These are phyloP conservation scores for Brachionus calyciflorus DNA, from an alignment of 1,140 invertebrate species.

Conservation along the genomic window DNA sequence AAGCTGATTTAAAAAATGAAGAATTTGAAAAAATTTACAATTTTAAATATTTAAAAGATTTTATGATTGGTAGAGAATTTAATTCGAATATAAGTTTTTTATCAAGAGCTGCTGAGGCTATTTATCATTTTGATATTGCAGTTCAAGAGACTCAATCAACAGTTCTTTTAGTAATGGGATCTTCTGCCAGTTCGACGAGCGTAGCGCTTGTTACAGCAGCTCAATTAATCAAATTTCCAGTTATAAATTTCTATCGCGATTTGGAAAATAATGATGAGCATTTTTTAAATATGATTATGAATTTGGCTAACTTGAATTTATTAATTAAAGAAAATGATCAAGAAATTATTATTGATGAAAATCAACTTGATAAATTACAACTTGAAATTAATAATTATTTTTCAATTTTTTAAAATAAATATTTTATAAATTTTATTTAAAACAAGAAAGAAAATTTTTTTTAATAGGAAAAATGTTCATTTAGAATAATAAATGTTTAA, in stretches of 20 bases:
- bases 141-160: background rate
- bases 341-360: no score
- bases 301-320: no score
- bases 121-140: constrained; percentile 4
- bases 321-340: no score
- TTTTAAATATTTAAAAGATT: background rate
- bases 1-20: background rate
- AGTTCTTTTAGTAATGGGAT: background rate
- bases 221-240: background rate
- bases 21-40: background rate
- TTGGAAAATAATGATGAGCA: no score
- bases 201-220: background rate
- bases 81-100: background rate
- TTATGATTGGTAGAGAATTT: background rate
- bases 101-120: background rate
- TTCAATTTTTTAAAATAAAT: no score
- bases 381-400: no score
- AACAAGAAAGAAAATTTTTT: no score
- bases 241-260: background rate
- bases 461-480: no score
- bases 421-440: no score
- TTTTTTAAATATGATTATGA: no score
- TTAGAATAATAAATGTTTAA: no score
- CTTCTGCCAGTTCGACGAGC: background rate
- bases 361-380: no score